phyloP scores from a whole-genome alignment of 1,140 invertebrate genomes.

The Drosophila cardini region DNA sequence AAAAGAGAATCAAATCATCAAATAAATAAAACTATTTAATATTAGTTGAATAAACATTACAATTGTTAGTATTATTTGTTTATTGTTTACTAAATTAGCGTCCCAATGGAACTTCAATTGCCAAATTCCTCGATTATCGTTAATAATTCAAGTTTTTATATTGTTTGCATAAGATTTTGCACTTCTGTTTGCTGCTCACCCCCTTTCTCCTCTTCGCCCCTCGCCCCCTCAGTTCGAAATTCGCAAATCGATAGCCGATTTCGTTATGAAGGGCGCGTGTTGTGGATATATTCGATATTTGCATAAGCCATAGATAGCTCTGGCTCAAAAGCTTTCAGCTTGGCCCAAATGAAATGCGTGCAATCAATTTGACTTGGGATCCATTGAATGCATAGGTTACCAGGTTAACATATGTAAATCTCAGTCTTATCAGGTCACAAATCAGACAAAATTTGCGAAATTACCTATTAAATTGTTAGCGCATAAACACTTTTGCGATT shows the following conservation, averaged over 20 bases:
- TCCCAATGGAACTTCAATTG: neutral
- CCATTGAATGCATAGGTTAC: conserved; percentile 19
- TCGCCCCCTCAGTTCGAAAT: conserved; percentile 8
- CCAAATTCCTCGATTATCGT: neutral
- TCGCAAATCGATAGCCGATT: neutral
- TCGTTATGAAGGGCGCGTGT: conserved; percentile 4
- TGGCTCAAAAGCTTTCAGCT: conserved; percentile 31
- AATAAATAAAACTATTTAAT: conserved; percentile 78
- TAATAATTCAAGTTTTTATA: neutral
- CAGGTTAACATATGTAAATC: conserved; percentile 23
- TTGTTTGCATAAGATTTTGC: neutral
- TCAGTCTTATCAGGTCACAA: conserved; percentile 12
- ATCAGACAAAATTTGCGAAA: conserved; percentile 9
- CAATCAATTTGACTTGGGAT: conserved; percentile 16
- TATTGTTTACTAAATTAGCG: neutral
- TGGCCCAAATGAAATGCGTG: conserved; percentile 20
- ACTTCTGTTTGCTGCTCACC: neutral
- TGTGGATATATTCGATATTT: conserved; percentile 15
- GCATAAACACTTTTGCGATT: conserved; percentile 7
- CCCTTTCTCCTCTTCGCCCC: conserved; percentile 6
- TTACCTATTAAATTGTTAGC: neutral
- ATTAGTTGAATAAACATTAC: conserved; percentile 66
- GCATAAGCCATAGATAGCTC: conserved; percentile 14
- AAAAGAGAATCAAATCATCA: conserved; percentile 53
- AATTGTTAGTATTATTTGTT: neutral